Percentiles rank a stretch among this genome's conserved stretches.
Conservation (phyloP, 1,140 invertebrate genomes). For the Tachypleus tridentatus region DNA sequence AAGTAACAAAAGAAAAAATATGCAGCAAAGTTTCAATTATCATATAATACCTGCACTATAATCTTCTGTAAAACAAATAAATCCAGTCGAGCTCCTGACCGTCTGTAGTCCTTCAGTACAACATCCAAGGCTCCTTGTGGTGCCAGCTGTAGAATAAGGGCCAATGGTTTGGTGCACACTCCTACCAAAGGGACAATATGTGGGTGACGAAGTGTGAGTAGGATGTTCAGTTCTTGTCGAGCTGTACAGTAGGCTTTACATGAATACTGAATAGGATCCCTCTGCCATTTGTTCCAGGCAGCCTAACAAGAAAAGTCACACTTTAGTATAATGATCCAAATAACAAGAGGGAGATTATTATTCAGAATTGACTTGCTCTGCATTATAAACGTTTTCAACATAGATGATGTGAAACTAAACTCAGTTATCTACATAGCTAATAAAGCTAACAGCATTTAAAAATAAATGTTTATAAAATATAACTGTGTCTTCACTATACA, state of each 20-base stretch:
- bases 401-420: too few relatives aligned
- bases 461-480: too few relatives aligned
- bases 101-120: conserved; percentile 63
- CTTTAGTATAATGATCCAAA: too few relatives aligned
- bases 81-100: conserved; percentile 66
- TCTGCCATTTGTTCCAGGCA: conserved; percentile 75
- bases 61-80: conserved; percentile 69
- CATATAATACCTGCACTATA: conserved; percentile 54
- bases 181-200: conserved; percentile 89
- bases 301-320: conserved; percentile 36
- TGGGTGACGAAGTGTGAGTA: conserved; percentile 68
- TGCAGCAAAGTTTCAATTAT: too few relatives aligned
- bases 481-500: too few relatives aligned
- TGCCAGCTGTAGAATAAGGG: conserved; percentile 78
- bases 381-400: too few relatives aligned
- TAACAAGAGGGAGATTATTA: too few relatives aligned
- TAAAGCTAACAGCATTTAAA: too few relatives aligned
- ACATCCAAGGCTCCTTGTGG: conserved; percentile 79
- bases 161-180: conserved; percentile 73
- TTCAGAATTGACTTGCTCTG: too few relatives aligned
- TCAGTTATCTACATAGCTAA: too few relatives aligned
- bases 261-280: conserved; percentile 77
- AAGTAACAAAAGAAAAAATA: too few relatives aligned
- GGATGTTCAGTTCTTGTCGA: conserved; percentile 82
- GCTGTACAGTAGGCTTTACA: conserved; percentile 92